These are phyloP conservation scores for Drosophila antonietae DNA, from an alignment of 2,888 invertebrate species.

Conservation along the genomic window DNA sequence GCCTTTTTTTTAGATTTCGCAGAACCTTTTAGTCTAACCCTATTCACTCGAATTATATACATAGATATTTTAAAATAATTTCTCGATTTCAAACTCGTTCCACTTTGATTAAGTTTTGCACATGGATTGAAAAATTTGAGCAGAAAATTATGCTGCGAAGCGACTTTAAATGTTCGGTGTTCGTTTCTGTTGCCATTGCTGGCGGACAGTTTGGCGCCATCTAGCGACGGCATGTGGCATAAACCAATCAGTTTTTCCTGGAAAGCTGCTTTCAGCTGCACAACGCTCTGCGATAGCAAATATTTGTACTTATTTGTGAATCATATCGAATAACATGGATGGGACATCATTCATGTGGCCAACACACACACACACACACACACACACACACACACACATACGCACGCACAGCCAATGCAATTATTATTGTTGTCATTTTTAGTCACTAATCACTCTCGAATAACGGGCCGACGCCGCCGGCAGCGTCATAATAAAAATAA, in stretches of 20 bases:
- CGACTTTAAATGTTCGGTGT: neutral
- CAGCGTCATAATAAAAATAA: slow-evolving; percentile 77
- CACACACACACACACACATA: slow-evolving; percentile 18
- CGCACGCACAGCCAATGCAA: slow-evolving; percentile 44
- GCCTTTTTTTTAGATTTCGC: too few relatives aligned
- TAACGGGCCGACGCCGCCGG: slow-evolving; percentile 60
- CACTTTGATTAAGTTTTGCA: neutral
- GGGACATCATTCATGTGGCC: slow-evolving; percentile 55
- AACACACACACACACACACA: slow-evolving; percentile 8
- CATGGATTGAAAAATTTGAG: neutral
- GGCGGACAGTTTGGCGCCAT: slow-evolving; percentile 38
- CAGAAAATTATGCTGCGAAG: neutral
- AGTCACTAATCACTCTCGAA: slow-evolving; percentile 76
- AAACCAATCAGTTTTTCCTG: slow-evolving; percentile 51
- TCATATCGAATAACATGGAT: slow-evolving; percentile 54
- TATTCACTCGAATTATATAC: too few relatives aligned
- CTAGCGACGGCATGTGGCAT: slow-evolving; percentile 30
- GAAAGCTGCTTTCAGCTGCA: slow-evolving; percentile 24
- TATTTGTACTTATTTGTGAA: slow-evolving; percentile 56
- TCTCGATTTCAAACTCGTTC: neutral
- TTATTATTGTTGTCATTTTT: slow-evolving; percentile 66
- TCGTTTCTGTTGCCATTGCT: neutral
- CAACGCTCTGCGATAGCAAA: slow-evolving; percentile 34
- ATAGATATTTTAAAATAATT: too few relatives aligned
- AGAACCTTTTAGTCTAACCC: too few relatives aligned